phyloP scores from a whole-genome alignment of 2,113 vertebrate species.

The Hydrochoerus hydrochaeris region DNA sequence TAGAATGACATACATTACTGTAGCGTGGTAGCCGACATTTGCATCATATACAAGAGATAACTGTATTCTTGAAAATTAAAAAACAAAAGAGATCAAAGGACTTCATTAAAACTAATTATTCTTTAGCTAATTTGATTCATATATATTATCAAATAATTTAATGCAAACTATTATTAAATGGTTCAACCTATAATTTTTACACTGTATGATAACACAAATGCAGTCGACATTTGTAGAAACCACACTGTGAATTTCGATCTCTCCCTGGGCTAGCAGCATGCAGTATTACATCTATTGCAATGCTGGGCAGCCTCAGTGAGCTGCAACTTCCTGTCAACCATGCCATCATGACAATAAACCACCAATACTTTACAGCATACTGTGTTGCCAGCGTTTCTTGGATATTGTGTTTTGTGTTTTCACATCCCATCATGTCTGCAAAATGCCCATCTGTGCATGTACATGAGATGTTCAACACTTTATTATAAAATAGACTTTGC shows the following conservation, averaged over 20 bases:
- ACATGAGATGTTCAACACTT: neutral
- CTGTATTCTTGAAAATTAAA: neutral
- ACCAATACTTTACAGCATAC: too few species aligned
- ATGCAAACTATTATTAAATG: neutral
- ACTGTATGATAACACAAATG: neutral
- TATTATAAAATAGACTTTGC: neutral
- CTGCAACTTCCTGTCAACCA: neutral
- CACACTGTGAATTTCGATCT: neutral
- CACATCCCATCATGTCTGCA: neutral
- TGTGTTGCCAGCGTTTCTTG: neutral
- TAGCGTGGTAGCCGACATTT: neutral
- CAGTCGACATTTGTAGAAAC: neutral
- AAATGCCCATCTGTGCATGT: neutral
- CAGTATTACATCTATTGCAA: neutral
- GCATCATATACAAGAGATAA: neutral
- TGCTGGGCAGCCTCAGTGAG: neutral
- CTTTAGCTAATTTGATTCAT: neutral
- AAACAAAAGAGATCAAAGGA: conserved; percentile 23
- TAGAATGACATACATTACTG: neutral
- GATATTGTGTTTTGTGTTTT: neutral
- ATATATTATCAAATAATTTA: neutral
- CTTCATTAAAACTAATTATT: neutral
- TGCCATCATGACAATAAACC: neutral
- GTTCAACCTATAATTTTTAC: neutral
- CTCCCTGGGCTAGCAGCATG: neutral